These are phyloP conservation scores for Leptinotarsa juncta DNA, from an alignment of 2,888 invertebrate species.

Conservation along the genomic window DNA sequence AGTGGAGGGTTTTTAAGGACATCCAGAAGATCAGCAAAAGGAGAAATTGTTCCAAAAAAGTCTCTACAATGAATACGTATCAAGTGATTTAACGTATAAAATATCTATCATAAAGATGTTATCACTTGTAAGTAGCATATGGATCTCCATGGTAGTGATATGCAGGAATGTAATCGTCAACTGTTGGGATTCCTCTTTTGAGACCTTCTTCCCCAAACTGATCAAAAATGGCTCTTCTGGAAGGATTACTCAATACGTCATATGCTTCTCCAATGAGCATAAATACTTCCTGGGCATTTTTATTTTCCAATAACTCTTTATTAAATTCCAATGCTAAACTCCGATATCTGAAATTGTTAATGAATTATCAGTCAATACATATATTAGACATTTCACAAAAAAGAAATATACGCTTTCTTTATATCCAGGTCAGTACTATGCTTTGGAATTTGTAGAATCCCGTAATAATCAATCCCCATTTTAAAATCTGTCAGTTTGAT, in stretches of 20 bases:
- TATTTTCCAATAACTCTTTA: slow-evolving; percentile 70
- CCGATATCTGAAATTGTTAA: slow-evolving; percentile 54
- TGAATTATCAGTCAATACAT: not conserved
- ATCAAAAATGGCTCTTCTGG: slow-evolving; percentile 82
- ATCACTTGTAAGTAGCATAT: slow-evolving; percentile 75
- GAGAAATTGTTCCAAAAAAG: slow-evolving; percentile 86
- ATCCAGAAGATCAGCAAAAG: slow-evolving; percentile 82
- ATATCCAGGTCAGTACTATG: slow-evolving; percentile 76
- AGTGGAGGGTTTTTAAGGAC: slow-evolving; percentile 73
- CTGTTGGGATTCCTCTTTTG: slow-evolving; percentile 82
- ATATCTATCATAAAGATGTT: not conserved
- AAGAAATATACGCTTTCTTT: slow-evolving; percentile 72
- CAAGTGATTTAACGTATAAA: not conserved
- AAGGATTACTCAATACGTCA: slow-evolving; percentile 78
- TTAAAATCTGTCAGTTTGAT: slow-evolving; percentile 13
- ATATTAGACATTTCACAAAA: not conserved
- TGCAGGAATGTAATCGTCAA: slow-evolving; percentile 75
- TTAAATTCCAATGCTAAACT: slow-evolving; percentile 68
- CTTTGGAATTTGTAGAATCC: slow-evolving; percentile 76
- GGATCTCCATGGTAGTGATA: slow-evolving; percentile 87
- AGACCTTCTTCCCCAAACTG: slow-evolving; percentile 91
- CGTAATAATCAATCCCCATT: slow-evolving; percentile 84
- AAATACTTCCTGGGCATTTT: slow-evolving; percentile 72
- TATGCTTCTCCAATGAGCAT: slow-evolving; percentile 81
- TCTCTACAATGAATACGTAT: slow-evolving; percentile 64